Conservation (phyloP, 2,113 vertebrate genomes). For the Antigone vipio region DNA sequence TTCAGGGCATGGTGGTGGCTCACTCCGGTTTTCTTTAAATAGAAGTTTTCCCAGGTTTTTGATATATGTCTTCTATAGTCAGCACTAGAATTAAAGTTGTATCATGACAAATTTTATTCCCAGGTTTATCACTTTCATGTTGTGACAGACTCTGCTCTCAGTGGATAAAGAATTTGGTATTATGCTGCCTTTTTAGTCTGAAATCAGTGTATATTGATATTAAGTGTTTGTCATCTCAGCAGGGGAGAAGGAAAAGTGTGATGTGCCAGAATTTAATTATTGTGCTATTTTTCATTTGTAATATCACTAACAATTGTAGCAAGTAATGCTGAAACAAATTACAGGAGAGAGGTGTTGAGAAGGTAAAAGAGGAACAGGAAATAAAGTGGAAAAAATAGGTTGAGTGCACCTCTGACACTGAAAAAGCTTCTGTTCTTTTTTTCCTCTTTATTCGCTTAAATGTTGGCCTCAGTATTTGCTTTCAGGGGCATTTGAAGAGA, state of each 20-base stretch:
- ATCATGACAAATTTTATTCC: neutral
- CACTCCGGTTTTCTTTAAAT: neutral
- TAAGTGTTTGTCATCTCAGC: neutral
- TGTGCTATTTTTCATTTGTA: neutral
- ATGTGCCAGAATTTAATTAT: neutral
- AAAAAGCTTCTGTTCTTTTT: neutral
- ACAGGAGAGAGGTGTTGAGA: neutral
- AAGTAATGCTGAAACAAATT: neutral
- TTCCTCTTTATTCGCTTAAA: neutral
- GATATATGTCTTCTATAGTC: neutral
- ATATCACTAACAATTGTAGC: neutral
- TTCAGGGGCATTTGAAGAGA: neutral
- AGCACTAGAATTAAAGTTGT: neutral
- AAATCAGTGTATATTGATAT: neutral
- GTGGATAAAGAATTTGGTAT: neutral
- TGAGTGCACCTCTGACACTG: neutral
- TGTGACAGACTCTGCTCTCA: neutral
- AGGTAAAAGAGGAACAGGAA: neutral
- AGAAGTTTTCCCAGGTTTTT: neutral
- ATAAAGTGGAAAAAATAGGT: neutral
- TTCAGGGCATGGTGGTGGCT: neutral
- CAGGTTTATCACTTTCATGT: neutral
- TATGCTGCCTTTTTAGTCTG: neutral
- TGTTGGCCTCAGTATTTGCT: neutral
- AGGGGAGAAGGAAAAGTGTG: neutral